phyloP scores from a whole-genome alignment of 2,888 invertebrate genomes.

The Chirona hameri region DNA sequence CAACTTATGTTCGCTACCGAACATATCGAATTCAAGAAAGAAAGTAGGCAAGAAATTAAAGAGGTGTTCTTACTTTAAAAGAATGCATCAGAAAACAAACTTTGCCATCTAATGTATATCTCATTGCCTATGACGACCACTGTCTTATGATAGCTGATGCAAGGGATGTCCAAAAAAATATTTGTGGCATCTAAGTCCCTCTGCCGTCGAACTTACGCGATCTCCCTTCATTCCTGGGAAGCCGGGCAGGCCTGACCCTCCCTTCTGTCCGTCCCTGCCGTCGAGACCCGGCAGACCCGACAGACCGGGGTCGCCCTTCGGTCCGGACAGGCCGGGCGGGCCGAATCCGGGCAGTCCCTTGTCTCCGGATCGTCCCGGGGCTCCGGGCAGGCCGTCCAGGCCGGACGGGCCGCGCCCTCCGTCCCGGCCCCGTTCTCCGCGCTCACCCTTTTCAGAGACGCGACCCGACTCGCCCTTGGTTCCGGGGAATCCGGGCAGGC shows the following conservation, averaged over 20 bases:
- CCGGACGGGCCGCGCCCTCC: slow-evolving; percentile 51
- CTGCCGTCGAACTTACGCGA: too few relatives aligned
- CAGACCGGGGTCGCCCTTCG: slow-evolving; percentile 74
- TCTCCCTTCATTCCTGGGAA: slow-evolving; percentile 54
- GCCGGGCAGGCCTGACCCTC: slow-evolving; percentile 66
- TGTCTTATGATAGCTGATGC: too few relatives aligned
- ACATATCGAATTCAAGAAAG: too few relatives aligned
- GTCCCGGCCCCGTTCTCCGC: slow-evolving; percentile 56
- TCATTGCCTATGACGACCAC: too few relatives aligned
- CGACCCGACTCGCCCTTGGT: slow-evolving; percentile 56
- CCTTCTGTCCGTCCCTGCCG: slow-evolving; percentile 67
- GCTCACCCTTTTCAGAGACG: slow-evolving; percentile 61
- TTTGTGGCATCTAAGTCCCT: not conserved
- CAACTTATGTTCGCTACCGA: too few relatives aligned
- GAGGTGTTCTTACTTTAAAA: too few relatives aligned
- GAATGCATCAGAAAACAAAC: too few relatives aligned
- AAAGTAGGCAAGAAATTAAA: too few relatives aligned
- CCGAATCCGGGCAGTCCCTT: slow-evolving; percentile 41
- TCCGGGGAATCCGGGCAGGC: slow-evolving; percentile 39
- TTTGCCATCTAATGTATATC: too few relatives aligned
- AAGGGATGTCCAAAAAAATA: too few relatives aligned
- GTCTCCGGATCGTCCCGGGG: slow-evolving; percentile 53
- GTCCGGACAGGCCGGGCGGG: slow-evolving; percentile 59
- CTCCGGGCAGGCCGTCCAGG: slow-evolving; percentile 60
- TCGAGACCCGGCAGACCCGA: slow-evolving; percentile 64